phyloP scores from a whole-genome alignment of 2,888 invertebrate species.

The Portevinia maculata region DNA sequence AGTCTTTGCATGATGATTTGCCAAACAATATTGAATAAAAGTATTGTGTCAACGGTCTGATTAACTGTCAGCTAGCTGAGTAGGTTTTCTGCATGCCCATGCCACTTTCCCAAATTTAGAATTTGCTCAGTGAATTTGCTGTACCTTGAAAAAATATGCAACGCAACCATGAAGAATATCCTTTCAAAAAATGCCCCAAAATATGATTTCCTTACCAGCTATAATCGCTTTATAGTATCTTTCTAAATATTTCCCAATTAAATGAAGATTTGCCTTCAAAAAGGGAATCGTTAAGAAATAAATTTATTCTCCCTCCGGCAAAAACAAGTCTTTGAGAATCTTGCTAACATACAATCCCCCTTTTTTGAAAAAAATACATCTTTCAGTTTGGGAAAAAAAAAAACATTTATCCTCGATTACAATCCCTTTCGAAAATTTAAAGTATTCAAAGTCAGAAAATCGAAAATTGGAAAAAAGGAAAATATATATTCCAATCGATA shows the following conservation, averaged over 20 bases:
- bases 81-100: too few species aligned
- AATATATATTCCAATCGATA: slow-evolving; percentile 65
- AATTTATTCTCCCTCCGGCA: slow-evolving; percentile 46
- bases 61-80: too few species aligned
- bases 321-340: slow-evolving; percentile 37
- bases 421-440: slow-evolving; percentile 43
- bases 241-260: slow-evolving; percentile 63
- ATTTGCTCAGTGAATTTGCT: not conserved
- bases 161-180: not conserved
- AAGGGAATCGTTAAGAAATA: slow-evolving; percentile 52
- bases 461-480: slow-evolving; percentile 58
- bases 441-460: slow-evolving; percentile 63
- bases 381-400: not conserved
- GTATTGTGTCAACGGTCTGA: too few species aligned
- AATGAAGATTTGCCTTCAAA: slow-evolving; percentile 55
- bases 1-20: too few species aligned
- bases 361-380: slow-evolving; percentile 32
- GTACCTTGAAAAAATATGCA: too few species aligned
- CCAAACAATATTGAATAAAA: too few species aligned
- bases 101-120: not conserved
- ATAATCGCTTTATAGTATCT: slow-evolving; percentile 12
- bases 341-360: slow-evolving; percentile 14
- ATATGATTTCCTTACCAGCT: slow-evolving; percentile 10
- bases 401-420: slow-evolving; percentile 24
- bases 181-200: not conserved